Evolutionary conservation across 2,113 vertebrate genomes (phyloP).

Genomic region (Rhabdornis inornatus): DNA sequence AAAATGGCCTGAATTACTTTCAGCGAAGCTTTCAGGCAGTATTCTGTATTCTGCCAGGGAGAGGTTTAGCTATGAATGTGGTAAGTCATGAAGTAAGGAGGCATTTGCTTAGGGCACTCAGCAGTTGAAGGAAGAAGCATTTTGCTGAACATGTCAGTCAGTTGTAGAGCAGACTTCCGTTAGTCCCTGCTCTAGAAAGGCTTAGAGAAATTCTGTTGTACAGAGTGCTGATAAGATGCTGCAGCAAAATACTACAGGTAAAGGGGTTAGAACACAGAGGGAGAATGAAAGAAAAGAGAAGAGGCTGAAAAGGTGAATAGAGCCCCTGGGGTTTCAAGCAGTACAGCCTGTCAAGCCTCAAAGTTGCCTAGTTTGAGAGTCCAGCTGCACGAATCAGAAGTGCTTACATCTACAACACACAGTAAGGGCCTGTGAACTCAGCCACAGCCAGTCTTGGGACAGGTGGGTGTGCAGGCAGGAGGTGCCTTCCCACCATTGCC

Average conservation of each 20-base stretch:
- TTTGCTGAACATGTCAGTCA: neutral
- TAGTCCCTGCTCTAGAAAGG: neutral
- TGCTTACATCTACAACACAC: accelerated
- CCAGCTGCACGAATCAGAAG: neutral
- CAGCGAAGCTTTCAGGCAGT: neutral
- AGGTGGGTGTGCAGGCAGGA: accelerated
- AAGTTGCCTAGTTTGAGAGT: neutral
- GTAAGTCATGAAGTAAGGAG: neutral
- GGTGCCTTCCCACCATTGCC: accelerated
- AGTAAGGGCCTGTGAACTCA: neutral
- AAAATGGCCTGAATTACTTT: neutral
- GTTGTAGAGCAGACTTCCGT: neutral
- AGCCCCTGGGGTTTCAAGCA: neutral
- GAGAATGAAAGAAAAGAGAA: neutral
- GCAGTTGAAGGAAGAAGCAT: neutral
- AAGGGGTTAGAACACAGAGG: neutral
- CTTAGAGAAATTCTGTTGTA: neutral
- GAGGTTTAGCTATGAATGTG: neutral
- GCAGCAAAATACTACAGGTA: neutral
- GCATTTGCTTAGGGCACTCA: neutral
- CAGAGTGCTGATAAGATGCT: neutral
- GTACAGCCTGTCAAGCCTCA: neutral
- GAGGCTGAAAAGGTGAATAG: neutral
- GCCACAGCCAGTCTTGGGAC: accelerated
- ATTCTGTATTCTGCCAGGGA: neutral